Evolutionary conservation across 2,888 invertebrate species (phyloP).

Genomic region (Ochropleura leucogaster): DNA sequence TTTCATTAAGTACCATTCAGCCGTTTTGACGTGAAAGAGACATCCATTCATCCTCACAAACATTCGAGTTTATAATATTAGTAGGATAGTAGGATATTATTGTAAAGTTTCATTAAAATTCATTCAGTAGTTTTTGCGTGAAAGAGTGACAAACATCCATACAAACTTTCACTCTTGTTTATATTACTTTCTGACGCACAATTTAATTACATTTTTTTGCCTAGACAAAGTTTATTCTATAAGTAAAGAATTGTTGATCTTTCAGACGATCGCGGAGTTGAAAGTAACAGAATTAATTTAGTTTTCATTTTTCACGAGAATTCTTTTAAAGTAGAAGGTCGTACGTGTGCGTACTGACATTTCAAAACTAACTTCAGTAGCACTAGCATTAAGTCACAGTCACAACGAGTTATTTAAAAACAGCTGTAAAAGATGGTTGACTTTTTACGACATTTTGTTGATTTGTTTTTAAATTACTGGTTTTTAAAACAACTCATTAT

Average conservation of each 20-base stretch:
- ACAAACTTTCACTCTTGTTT: neutral
- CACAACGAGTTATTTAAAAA: neutral
- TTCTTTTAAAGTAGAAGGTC: slow-evolving; percentile 5
- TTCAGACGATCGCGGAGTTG: neutral
- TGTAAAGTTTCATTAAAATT: too few relatives aligned
- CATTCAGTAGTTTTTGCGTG: too few relatives aligned
- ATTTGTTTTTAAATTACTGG: neutral
- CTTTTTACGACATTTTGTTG: neutral
- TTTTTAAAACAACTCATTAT: neutral
- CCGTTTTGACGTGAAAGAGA: too few relatives aligned
- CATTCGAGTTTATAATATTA: too few relatives aligned
- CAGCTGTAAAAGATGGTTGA: neutral
- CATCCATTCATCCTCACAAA: too few relatives aligned
- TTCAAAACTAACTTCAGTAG: neutral
- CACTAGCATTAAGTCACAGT: neutral
- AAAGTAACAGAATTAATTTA: slow-evolving; percentile 18
- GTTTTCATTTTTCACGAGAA: slow-evolving; percentile 17
- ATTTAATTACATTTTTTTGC: neutral
- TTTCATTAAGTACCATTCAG: too few relatives aligned
- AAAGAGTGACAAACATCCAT: too few relatives aligned
- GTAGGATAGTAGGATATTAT: too few relatives aligned
- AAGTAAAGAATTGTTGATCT: neutral
- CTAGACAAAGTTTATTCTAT: neutral
- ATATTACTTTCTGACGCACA: neutral
- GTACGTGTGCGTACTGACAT: neutral